Evolutionary conservation across 2,888 invertebrate genomes (phyloP).

Genomic region (Apamea epomidion): DNA sequence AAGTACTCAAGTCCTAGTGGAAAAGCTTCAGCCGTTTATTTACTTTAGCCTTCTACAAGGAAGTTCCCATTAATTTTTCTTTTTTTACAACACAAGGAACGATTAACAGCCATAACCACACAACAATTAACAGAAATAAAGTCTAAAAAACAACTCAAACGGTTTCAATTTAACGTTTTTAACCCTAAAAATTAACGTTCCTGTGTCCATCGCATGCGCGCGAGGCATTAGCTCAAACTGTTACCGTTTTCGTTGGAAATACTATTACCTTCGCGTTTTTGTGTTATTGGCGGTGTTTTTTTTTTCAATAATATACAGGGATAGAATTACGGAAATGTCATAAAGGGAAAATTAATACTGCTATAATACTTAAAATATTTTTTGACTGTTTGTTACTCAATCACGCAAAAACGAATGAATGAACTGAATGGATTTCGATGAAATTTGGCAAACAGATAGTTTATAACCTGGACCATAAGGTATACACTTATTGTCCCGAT

Average conservation of each 20-base stretch:
- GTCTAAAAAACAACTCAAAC: constrained; percentile 41
- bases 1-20: background rate
- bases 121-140: constrained; percentile 47
- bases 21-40: constrained; percentile 9
- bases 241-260: constrained; percentile 68
- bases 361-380: too few species aligned
- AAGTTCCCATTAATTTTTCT: constrained; percentile 21
- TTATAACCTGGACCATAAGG: too few species aligned
- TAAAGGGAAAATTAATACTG: background rate
- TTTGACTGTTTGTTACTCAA: too few species aligned
- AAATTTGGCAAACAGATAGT: too few species aligned
- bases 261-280: constrained; percentile 61
- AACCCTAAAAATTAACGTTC: constrained; percentile 61
- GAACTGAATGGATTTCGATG: too few species aligned
- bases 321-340: constrained; percentile 13
- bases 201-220: constrained; percentile 67
- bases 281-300: constrained; percentile 19
- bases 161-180: constrained; percentile 53
- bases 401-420: too few species aligned
- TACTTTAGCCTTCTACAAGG: background rate
- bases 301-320: constrained; percentile 17
- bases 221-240: constrained; percentile 65
- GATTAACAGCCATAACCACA: constrained; percentile 32
- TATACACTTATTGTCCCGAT: too few species aligned
- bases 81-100: constrained; percentile 8